Evolutionary conservation across 2,797 vertebrate species (phyloP).

Genomic region (Neopelma chrysocephalum): DNA sequence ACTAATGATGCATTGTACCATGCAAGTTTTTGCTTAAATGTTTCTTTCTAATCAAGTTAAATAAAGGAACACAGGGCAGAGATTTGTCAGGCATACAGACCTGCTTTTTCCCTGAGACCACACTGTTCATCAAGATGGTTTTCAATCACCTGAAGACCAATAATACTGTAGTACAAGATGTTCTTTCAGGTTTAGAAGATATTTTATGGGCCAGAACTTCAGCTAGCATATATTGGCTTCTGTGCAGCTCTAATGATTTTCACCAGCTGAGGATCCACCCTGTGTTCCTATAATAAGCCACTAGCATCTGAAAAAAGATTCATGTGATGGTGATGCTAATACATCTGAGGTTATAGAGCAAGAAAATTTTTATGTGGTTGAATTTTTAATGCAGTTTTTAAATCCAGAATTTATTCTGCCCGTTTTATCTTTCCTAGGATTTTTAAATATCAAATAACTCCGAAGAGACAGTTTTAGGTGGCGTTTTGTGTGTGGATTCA

Average conservation of each 20-base stretch:
- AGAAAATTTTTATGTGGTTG: slow-evolving; percentile 16
- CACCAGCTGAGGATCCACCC: slow-evolving; percentile 40
- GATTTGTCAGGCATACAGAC: neutral
- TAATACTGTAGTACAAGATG: slow-evolving; percentile 29
- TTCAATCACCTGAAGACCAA: slow-evolving; percentile 46
- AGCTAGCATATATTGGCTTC: slow-evolving; percentile 39
- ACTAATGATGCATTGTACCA: slow-evolving; percentile 2
- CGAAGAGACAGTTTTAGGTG: slow-evolving; percentile 5
- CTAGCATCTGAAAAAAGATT: slow-evolving; percentile 29
- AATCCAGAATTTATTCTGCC: slow-evolving; percentile 40
- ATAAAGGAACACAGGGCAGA: neutral
- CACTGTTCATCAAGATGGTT: slow-evolving; percentile 4
- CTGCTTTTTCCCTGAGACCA: neutral
- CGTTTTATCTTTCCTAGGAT: neutral
- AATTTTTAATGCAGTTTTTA: slow-evolving; percentile 23
- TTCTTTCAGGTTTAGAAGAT: slow-evolving; percentile 45
- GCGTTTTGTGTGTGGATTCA: neutral
- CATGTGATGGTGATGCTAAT: slow-evolving; percentile 10
- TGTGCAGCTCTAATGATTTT: slow-evolving; percentile 23
- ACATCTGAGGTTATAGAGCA: neutral
- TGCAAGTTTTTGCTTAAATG: neutral
- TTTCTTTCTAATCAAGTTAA: neutral
- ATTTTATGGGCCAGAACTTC: slow-evolving; percentile 60
- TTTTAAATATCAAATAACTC: slow-evolving; percentile 22
- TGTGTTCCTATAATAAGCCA: slow-evolving; percentile 37